These are phyloP conservation scores for Ophion ellenae DNA, from an alignment of 2,888 invertebrate genomes.

Conservation along the genomic window DNA sequence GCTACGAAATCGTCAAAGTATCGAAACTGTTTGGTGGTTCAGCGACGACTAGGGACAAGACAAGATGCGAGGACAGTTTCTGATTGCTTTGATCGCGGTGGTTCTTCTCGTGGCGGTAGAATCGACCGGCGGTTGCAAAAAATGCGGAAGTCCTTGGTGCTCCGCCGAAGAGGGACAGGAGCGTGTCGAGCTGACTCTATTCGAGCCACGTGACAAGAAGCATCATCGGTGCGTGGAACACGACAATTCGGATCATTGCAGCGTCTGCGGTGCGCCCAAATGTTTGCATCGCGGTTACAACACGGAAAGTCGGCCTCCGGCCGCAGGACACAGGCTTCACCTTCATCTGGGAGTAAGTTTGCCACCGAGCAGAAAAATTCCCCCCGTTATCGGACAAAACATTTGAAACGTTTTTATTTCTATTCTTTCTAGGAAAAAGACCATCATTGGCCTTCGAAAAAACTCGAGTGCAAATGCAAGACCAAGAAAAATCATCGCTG, in stretches of 20 bases:
- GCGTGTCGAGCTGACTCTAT: conserved; percentile 6
- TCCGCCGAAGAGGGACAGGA: conserved; percentile 1
- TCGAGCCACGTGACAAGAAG: not conserved
- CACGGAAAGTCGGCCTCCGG: not conserved
- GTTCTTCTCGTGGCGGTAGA: conserved; percentile 41
- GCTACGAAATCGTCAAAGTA: not conserved
- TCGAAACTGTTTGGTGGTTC: not conserved
- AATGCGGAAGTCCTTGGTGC: conserved; percentile 36
- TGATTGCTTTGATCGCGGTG: conserved; percentile 45
- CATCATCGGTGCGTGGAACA: not conserved
- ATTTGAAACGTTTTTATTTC: not conserved
- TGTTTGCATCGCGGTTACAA: not conserved
- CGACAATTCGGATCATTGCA: not conserved
- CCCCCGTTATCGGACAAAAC: not conserved
- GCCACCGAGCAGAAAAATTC: not conserved
- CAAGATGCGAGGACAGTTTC: conserved; percentile 57
- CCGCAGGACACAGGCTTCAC: not conserved
- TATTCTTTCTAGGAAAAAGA: not conserved
- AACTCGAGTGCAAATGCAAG: conserved; percentile 39
- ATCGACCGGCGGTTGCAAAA: conserved; percentile 31
- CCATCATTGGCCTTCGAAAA: not conserved
- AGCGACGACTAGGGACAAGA: not conserved
- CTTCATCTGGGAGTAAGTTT: not conserved
- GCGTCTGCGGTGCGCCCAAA: not conserved
- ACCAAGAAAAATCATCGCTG: not conserved